Conservation (phyloP, 1,140 invertebrate species). For the Achatina immaculata region DNA sequence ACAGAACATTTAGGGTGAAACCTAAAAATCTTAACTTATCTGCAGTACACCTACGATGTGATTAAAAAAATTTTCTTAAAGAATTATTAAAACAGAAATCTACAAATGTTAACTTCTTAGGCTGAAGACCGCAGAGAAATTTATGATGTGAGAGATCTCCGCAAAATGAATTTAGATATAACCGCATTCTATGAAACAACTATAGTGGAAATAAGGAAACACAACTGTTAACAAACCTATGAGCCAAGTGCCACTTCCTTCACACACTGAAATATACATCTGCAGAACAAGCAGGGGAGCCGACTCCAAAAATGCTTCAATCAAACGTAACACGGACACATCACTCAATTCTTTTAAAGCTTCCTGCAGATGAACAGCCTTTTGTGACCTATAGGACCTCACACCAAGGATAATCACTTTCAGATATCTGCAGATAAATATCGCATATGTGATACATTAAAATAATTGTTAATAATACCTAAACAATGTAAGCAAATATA, state of each 20-base stretch:
- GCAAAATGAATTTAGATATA: too few relatives aligned
- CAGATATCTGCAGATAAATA: slow-evolving; percentile 46
- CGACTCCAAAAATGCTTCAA: slow-evolving; percentile 90
- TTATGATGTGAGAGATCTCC: too few relatives aligned
- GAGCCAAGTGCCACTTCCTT: slow-evolving; percentile 45
- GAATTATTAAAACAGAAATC: too few relatives aligned
- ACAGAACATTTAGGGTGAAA: too few relatives aligned
- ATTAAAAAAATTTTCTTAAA: too few relatives aligned
- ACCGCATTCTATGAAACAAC: too few relatives aligned
- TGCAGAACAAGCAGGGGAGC: slow-evolving; percentile 89
- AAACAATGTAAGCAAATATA: not conserved
- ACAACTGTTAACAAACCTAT: slow-evolving; percentile 46
- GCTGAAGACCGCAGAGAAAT: too few relatives aligned
- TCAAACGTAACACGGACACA: slow-evolving; percentile 79
- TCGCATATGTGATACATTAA: not conserved
- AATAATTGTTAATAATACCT: not conserved
- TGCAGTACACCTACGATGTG: too few relatives aligned
- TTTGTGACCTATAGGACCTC: slow-evolving; percentile 30
- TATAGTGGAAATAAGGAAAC: too few relatives aligned
- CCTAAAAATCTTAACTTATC: too few relatives aligned
- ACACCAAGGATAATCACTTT: slow-evolving; percentile 42
- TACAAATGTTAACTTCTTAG: too few relatives aligned
- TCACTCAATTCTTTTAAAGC: slow-evolving; percentile 55
- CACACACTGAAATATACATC: slow-evolving; percentile 80
- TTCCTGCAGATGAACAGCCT: slow-evolving; percentile 37